Evolutionary conservation across 2,113 vertebrate species (phyloP), one percentile per base, ranked within the genome.

Genomic region (Lamprotornis superbus): DNA sequence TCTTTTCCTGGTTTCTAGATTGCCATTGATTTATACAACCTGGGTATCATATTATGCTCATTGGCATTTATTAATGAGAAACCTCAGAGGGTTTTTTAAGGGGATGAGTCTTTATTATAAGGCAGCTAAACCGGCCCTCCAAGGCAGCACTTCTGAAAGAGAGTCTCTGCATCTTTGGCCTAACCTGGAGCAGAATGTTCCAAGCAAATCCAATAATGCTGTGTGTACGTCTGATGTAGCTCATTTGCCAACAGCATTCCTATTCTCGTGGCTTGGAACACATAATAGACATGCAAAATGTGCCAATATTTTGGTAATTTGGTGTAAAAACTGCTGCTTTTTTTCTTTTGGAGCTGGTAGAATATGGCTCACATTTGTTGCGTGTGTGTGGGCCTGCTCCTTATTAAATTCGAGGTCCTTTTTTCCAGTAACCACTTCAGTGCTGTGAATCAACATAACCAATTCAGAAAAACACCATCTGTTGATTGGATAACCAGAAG

Each of bases 381-480:
- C 1, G 0, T 93, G 83, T 84, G 60, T 89, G 74, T 90, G 78
- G 90, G 88, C 88, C 76, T 95, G 83, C 50, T 95, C 77, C 65
- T 92, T 95, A 90, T 93, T 95, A 95, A 93, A 92, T 7, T 92
- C 4, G 0, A 44, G 53, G 73, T 84, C 74, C 55, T 63, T 90
- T 92, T 93, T 95, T 92, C 90, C 88, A 92, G 88, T 95, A 96
- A 95, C 93, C 65, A 87, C 94, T 95, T 96, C 88, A 96, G 88
- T 89, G 73, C 77, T 93, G 83, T 84, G 90, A 78, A 75, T 93
- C 79, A 93, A 78, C 91, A 94, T 60, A 92, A 89, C 64, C 30
- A 30, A 95, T 97, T 96, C 86, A 91, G 97, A 98, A 97, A 95
- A 97, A 97, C 88, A 97, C 95, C 98, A 98, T 97, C 97, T 98